These are phyloP conservation scores for Meteorus sp. DNA, from an alignment of 1,140 invertebrate genomes.

Conservation along the genomic window DNA sequence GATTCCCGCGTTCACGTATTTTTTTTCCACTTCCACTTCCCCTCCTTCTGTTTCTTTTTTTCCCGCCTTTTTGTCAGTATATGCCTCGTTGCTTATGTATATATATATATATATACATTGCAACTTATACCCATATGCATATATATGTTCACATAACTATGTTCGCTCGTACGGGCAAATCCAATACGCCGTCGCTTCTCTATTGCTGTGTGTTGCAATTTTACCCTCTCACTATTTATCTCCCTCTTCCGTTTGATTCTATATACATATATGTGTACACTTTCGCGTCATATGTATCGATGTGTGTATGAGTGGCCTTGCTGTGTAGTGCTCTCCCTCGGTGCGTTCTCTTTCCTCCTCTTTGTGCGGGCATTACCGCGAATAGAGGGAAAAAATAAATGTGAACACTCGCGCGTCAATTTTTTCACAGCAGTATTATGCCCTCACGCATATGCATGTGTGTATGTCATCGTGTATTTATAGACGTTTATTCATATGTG, in stretches of 20 bases:
- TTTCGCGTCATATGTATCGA: neutral
- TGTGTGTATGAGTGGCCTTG: neutral
- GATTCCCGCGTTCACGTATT: too few species aligned
- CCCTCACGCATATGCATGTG: neutral
- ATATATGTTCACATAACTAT: conserved; percentile 21
- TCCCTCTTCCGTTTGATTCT: neutral
- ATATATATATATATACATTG: conserved; percentile 3
- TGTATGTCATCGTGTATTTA: neutral
- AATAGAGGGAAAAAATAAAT: neutral
- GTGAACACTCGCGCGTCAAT: neutral
- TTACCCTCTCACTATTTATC: neutral
- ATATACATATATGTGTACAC: neutral
- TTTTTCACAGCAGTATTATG: neutral
- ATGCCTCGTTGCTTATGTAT: conserved; percentile 3
- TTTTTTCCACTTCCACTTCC: too few species aligned
- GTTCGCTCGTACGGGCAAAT: conserved; percentile 36
- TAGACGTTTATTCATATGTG: neutral
- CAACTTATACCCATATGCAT: neutral
- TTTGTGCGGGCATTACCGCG: conserved; percentile 8
- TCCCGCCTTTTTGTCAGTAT: neutral
- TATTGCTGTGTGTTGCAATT: conserved; percentile 5
- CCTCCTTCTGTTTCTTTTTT: conserved; percentile 20
- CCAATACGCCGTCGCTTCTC: conserved; percentile 33
- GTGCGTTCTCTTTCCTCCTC: conserved; percentile 1
- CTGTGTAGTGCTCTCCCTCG: neutral